phyloP scores from a whole-genome alignment of 2,888 invertebrate genomes.

The Nephrotoma guestfalica region DNA sequence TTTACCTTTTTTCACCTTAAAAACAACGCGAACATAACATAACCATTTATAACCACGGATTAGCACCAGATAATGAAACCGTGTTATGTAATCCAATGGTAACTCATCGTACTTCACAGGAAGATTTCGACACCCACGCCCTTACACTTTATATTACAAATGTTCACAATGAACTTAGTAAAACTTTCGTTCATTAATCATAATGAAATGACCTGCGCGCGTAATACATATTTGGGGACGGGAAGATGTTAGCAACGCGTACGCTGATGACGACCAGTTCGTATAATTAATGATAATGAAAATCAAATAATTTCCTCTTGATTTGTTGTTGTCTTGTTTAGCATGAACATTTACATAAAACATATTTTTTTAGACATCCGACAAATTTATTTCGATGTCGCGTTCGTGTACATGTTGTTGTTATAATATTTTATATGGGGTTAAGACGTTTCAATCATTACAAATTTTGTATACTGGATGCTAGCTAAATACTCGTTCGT shows the following conservation, averaged over 20 bases:
- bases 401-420: background rate
- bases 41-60: background rate
- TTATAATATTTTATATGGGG: background rate
- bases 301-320: background rate
- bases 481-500: background rate
- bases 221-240: background rate
- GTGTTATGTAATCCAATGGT: background rate
- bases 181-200: background rate
- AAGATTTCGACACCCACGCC: background rate
- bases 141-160: background rate
- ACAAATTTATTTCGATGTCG: background rate
- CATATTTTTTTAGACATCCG: background rate
- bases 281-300: background rate
- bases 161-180: background rate
- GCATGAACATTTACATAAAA: background rate
- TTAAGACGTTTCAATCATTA: background rate
- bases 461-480: background rate
- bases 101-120: background rate
- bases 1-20: too few relatives aligned
- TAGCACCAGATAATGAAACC: background rate
- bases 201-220: background rate
- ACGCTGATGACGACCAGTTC: background rate
- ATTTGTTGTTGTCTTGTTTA: background rate
- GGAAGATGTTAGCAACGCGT: background rate
- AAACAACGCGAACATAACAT: too few relatives aligned